Evolutionary conservation across 2,113 vertebrate genomes (phyloP).

Genomic region (Scomber scombrus): DNA sequence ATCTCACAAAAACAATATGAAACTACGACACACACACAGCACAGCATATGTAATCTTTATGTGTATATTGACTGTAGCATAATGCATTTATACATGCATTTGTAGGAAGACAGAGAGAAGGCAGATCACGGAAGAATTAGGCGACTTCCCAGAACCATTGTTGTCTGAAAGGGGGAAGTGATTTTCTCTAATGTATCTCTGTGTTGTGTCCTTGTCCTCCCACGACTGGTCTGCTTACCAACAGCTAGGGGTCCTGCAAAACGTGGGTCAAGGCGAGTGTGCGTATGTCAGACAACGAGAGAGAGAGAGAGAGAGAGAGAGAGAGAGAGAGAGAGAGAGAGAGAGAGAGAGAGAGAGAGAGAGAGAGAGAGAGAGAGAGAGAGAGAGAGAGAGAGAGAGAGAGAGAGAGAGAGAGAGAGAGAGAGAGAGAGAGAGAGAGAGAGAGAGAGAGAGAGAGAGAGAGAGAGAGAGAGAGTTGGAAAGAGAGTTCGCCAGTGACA

Average conservation of each 20-base stretch:
- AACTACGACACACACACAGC: background rate
- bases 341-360: constrained; percentile 26
- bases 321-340: constrained; percentile 1
- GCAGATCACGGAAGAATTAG: constrained; percentile 67
- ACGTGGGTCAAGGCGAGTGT: constrained; percentile 67
- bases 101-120: constrained; percentile 53
- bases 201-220: constrained; percentile 81
- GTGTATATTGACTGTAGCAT: constrained; percentile 42
- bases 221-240: constrained; percentile 56
- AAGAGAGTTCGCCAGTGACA: constrained; percentile 62
- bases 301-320: constrained; percentile 32
- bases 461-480: constrained; percentile 3
- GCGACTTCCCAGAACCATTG: constrained; percentile 73
- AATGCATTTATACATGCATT: constrained; percentile 58
- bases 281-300: constrained; percentile 31
- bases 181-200: constrained; percentile 81
- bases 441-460: constrained; percentile 40
- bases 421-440: constrained; percentile 36
- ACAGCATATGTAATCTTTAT: constrained; percentile 17
- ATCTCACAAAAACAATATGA: background rate
- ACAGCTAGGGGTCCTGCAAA: constrained; percentile 66
- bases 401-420: constrained; percentile 37
- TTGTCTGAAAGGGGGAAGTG: constrained; percentile 72
- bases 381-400: constrained; percentile 40
- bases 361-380: constrained; percentile 36